A percentile compares a stretch with the other conserved stretches of the same genome.
Conservation (phyloP, 2,113 vertebrate species). For the Myotis yumanensis region DNA sequence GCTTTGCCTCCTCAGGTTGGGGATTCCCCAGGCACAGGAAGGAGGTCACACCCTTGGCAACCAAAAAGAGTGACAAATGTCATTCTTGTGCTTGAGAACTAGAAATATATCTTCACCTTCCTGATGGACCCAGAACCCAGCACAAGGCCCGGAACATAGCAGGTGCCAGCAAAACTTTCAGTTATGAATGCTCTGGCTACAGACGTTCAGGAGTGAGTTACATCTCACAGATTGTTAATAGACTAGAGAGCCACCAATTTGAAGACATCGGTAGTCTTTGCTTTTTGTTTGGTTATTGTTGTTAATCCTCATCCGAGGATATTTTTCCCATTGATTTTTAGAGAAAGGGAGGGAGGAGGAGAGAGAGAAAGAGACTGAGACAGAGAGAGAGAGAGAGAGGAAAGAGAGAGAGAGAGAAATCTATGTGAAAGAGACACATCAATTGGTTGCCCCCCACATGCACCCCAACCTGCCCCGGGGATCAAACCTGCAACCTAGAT, state of each 20-base stretch:
- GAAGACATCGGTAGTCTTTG: accelerated
- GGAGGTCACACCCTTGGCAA: neutral
- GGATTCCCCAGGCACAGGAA: conserved; percentile 19
- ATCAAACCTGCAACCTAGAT: no score
- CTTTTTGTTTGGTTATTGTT: no score
- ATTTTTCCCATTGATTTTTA: no score
- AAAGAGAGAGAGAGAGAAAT: no score
- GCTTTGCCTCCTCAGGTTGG: neutral
- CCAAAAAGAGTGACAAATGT: neutral
- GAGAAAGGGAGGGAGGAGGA: no score
- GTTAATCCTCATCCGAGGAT: no score
- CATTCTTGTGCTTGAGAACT: neutral
- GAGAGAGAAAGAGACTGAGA: no score
- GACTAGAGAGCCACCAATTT: neutral
- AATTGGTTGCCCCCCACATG: no score
- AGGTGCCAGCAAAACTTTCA: neutral
- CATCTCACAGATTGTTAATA: accelerated
- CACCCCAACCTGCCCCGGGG: no score
- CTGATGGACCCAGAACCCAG: neutral
- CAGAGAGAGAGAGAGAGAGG: no score
- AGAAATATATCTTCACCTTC: neutral
- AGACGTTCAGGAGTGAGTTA: neutral
- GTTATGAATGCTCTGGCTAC: accelerated
- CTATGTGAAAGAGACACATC: no score
- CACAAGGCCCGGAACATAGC: accelerated